Evolutionary conservation across 2,888 invertebrate genomes (phyloP), one percentile per base, ranked within the genome.

Genomic region (Hylaea fasciaria): DNA sequence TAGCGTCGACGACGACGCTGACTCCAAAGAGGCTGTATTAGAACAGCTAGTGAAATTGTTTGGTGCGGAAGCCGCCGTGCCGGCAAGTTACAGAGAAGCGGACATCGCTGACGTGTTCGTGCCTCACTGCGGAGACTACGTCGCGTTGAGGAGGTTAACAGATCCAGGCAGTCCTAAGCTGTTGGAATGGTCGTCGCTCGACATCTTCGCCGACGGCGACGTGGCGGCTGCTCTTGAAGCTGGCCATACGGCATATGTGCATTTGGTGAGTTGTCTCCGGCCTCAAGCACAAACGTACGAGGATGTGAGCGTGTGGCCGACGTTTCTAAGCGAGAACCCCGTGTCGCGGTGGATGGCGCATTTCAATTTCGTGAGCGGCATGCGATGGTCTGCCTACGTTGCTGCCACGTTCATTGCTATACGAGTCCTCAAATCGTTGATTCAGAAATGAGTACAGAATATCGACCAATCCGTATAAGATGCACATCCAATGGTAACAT

Each of bases 131-230:
- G 92, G 92, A 0, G 89, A 92, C 65, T 92, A 85, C 48, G 74
- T 89, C 3, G 85, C 83, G 1, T 55, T 90, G 40, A 75, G 82
- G 11, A 65, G 58, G 13, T 66, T 86, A 58, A 81, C 76, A 0
- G 64, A 45, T 5, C 70, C 69, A 28, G 68, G 71, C 2, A 77
- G 71, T 29, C 72, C 77, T 0, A 76, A 67, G 39, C 71, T 70
- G 43, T 66, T 92, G 29, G 90, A 89, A 64, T 92, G 92, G 92
- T 85, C 86, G n/a, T 82, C 91, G 4, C 61, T 92, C 32, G 92
- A 92, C 56, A 64, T 92, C 0, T 92, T 87, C 51, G 87, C 81
- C 13, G 91, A 92, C 0, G 92, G 92, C 0, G 92, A 92, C 51
- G 74, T 91, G 1, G 86, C 85, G 0, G 81, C 85, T 0, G 86